Evolutionary conservation across 1,140 invertebrate genomes (phyloP), one percentile per base, ranked within the genome.

Genomic region (Magallana ariakensis): DNA sequence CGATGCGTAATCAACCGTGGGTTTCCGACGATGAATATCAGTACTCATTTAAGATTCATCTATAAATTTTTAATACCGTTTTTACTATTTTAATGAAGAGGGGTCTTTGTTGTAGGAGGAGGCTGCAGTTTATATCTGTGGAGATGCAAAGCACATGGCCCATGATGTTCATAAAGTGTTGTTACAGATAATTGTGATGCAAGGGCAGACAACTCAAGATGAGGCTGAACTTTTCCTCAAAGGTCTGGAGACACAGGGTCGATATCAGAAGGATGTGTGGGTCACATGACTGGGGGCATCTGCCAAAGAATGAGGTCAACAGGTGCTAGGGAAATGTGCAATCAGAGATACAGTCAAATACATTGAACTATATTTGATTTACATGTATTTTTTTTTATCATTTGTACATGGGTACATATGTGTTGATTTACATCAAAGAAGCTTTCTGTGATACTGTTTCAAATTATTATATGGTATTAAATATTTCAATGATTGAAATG

Each of bases 251-350:
- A 88, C 89, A 55, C 55, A 88, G 15, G 91, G 91, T 66, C 90
- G 93, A 26, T 95, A 95, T 87, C 93, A 95, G 26, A 95, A 94
- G 89, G 95, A 95, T 90, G 94, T 95, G 16, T 95, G 95, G 95
- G 92, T 93, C 15, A 83, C 85, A 54, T 88, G 54, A 82, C 80
- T 7, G 7, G 22, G 15, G 8, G 9, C 33, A 5, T 46, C 33
- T 46, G 33, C 33, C 5, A 13, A 75, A 11, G 58, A 60, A 60
- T 22, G 8, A 26, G 9, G 2, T 1, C 66, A 33, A 11, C 66
- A 62, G 66, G 66, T 70, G 66, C 66, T 70, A 7, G 66, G 66
- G 66, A 75, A 75, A 8, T 13, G 66, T 75, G 66, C 66, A 75
- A 75, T 75, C 33, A 75, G 11, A 2, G 58, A 60, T 6, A 46